Evolutionary conservation across 1,140 invertebrate genomes (phyloP).

Genomic region (Lutraria rhynchaena): DNA sequence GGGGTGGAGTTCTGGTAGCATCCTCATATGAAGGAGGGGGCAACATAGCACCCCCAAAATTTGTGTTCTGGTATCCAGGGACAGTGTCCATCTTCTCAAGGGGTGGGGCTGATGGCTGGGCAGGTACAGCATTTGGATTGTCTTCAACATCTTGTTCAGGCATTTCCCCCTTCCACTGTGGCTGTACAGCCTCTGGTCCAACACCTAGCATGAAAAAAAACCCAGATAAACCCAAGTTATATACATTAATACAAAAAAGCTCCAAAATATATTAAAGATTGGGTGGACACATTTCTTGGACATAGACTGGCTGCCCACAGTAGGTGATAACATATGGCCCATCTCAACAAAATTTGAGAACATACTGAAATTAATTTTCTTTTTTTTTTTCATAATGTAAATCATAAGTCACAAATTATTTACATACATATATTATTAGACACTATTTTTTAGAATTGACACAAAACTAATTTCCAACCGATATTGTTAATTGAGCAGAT

Average conservation of each 20-base stretch:
- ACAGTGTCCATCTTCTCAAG: conserved; percentile 83
- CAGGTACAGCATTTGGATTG: conserved; percentile 66
- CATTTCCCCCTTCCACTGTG: conserved; percentile 68
- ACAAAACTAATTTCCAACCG: too few relatives aligned
- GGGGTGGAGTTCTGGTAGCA: conserved; percentile 66
- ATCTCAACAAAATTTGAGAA: background rate
- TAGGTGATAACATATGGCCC: background rate
- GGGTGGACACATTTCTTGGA: background rate
- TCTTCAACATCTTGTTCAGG: conserved; percentile 81
- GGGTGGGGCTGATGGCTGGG: conserved; percentile 83
- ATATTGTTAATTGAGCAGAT: too few relatives aligned
- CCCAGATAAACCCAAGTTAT: background rate
- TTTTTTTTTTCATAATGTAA: too few relatives aligned
- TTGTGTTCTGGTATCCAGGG: conserved; percentile 83
- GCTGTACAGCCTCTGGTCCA: conserved; percentile 24
- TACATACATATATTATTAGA: too few relatives aligned
- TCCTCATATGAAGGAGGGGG: conserved; percentile 80
- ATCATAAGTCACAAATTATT: too few relatives aligned
- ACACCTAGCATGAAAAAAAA: background rate
- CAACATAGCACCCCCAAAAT: conserved; percentile 82
- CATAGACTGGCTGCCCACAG: background rate
- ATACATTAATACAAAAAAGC: background rate
- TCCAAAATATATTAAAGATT: background rate
- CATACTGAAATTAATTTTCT: background rate
- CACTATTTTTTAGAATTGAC: too few relatives aligned